Base-by-base conservation (phyloP, 1,140 invertebrate genomes). In the Bradynema listronoti region DNA sequence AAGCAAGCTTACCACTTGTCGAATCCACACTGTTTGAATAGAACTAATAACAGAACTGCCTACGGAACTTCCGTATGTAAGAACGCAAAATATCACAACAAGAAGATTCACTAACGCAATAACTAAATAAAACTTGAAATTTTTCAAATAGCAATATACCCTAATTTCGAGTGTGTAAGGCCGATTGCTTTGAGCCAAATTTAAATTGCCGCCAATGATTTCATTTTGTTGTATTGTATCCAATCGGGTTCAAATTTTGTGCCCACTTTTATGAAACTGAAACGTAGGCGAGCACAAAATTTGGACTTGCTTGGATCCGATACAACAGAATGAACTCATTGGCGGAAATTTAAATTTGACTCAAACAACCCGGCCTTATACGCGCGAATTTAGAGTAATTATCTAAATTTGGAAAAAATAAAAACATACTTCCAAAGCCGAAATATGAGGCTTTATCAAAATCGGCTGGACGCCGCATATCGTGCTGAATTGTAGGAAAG, bases 11-110 rank as follows among this genome's bases (percentile, higher is more conserved):
- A 77, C 69, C 24, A 58, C 56, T 59, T 75, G 69, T 46, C 76
- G 73, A 32, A 76, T 78, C 64, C 63, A 71, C 29, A 55, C 34
- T 42, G 50, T 64, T 67, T 74, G 72, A 45, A 77, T 56, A 0
- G 63, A 68, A 36, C 72, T 73, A 56, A 77, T 77, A 39, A 77
- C 61, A 11, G 72, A 76, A 41, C 76, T 72, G 11, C 73, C 60
- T 7, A 77, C 52, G 24, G 66, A 71, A 42, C 78, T 61, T 11
- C 74, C 74, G 56, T 77, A 77, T 1, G 69, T 56, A n/a, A 76
- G 32, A 51, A 63, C 78, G 5, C 69, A 70, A 36, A 73, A 61
- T 39, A 77, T 60, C 42, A 64, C 64, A 5, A 71, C 68, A 11
- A 75, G 76, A 16, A 71, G 51, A 54, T 77, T 78, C 63, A 76